Base-by-base conservation (phyloP, 30 jellyfish, hydroid and myxozoan genomes). In the Aurelia sp. region DNA sequence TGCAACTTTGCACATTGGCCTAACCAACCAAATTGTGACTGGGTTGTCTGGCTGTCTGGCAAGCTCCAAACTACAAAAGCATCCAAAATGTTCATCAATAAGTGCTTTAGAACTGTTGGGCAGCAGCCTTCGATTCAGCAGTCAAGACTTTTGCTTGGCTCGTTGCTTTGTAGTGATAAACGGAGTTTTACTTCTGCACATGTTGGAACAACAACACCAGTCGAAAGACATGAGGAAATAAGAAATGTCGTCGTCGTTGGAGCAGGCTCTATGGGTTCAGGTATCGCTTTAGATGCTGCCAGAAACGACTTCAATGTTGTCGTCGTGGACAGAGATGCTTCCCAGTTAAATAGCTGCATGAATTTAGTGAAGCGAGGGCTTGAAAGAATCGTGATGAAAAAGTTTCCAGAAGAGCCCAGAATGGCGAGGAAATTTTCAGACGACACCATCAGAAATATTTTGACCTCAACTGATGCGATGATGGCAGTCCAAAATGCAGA, bases 191-290 rank as follows among this genome's bases (percentile, higher is more conserved):
- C 87, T 6, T 76, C 87, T 20, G 72, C 82, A 15, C 91, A 81
- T 40, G 91, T 69, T 5, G 91, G 91, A 20, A 81, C 91, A 51
- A 81, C 91, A 67, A 81, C 91, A 12, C 83, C 83, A 20, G 91
- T 81, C 20, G 91, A 67, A 41, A 60, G 91, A 3, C 72, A 81
- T 48, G 92, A 83, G 38, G 85, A 79, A 69, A 89, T 91, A 60
- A 68, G 67, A 33, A 87, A 81, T 22, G 95, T 92, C 86, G 91
- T 93, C 30, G 91, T 92, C 19, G 92, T 92, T 18, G 98, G 98
- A 17, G 98, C 95, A 22, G 98, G 98, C 10, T 72, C 88, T 10
- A 92, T 92, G 98, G 98, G 98, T 13, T 76, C 98, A 48, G 98
- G 98, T 0, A 88, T 92, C 16, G 98, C 98, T 7, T 81, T 85